phyloP scores from a whole-genome alignment of 2,113 vertebrate species.

The Saguinus midas region DNA sequence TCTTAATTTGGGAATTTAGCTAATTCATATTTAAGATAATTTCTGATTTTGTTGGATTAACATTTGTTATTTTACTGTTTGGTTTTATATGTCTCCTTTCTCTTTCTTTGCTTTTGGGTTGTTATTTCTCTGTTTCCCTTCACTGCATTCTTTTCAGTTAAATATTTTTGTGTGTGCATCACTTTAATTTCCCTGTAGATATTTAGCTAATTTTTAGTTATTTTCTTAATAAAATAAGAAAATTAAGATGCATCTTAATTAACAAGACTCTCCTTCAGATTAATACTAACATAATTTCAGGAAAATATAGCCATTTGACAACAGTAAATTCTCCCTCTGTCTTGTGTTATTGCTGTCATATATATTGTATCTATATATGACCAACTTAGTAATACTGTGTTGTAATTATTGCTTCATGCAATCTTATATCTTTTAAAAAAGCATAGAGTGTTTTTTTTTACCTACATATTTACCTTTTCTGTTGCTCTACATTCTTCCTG shows the following conservation, averaged over 20 bases:
- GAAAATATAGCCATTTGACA: not conserved
- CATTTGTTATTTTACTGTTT: not conserved
- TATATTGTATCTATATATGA: not conserved
- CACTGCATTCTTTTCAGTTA: not conserved
- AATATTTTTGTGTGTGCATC: not conserved
- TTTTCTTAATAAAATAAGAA: not conserved
- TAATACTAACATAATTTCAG: not conserved
- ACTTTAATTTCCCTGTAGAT: not conserved
- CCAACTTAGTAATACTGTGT: not conserved
- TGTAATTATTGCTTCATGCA: not conserved
- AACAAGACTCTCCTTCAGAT: not conserved
- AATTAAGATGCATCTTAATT: not conserved
- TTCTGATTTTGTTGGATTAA: not conserved
- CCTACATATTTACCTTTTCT: not conserved
- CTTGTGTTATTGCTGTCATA: not conserved
- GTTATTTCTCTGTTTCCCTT: not conserved
- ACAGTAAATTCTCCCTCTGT: not conserved
- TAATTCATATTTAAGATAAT: not conserved
- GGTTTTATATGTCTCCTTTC: not conserved
- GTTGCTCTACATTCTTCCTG: not conserved
- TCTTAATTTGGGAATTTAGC: not conserved
- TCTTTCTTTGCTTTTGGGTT: not conserved
- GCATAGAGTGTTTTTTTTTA: not conserved
- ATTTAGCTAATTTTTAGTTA: not conserved
- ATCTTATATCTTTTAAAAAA: not conserved